Evolutionary conservation across 2,113 vertebrate species (phyloP).

Genomic region (Onychostruthus taczanowskii): DNA sequence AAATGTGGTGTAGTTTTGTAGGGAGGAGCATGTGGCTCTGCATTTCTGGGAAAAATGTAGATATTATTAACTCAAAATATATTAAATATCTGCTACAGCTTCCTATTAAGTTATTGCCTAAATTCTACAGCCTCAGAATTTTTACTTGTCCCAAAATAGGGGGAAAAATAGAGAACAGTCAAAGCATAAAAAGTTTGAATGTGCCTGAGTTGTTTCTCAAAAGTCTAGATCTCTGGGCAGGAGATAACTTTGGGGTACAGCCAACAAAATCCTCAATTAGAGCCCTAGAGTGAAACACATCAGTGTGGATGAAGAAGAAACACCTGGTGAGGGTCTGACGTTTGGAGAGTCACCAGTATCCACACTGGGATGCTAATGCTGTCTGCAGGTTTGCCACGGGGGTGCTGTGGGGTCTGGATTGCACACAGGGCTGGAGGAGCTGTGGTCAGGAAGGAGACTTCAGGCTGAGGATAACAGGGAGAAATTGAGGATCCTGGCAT

Average conservation of each 20-base stretch:
- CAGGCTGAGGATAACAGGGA: background rate
- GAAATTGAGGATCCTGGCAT: background rate
- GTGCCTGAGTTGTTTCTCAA: background rate
- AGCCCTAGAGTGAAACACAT: background rate
- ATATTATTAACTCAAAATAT: background rate
- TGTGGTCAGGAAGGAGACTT: background rate
- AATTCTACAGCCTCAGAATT: background rate
- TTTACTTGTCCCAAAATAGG: background rate
- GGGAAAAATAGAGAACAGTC: background rate
- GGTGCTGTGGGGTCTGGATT: background rate
- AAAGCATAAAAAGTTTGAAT: background rate
- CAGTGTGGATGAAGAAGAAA: background rate
- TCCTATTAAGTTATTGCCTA: background rate
- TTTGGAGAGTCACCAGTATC: background rate
- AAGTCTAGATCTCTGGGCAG: background rate
- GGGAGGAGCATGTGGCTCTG: background rate
- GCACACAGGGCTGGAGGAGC: background rate
- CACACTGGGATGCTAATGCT: accelerated
- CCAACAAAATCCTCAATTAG: background rate
- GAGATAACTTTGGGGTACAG: background rate
- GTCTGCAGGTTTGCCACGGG: background rate
- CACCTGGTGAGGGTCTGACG: background rate
- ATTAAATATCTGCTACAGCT: background rate
- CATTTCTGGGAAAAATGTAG: background rate
- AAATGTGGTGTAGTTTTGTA: background rate